Evolutionary conservation across 1,140 invertebrate species (phyloP).

Genomic region (Acromyrmex echinatior): DNA sequence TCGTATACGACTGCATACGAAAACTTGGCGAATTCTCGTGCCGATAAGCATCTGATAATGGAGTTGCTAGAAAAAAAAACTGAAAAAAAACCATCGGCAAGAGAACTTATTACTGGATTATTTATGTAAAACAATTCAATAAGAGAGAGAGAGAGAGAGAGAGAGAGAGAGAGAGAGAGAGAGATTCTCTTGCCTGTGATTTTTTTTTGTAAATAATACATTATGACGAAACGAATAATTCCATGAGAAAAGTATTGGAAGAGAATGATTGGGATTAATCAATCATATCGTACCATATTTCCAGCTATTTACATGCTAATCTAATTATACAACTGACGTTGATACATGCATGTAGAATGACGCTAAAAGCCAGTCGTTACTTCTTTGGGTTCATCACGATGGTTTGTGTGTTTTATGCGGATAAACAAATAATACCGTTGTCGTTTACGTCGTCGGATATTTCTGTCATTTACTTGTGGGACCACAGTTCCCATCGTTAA

Average conservation of each 20-base stretch:
- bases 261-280: background rate
- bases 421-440: slow-evolving; percentile 37
- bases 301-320: background rate
- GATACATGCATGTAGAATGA: background rate
- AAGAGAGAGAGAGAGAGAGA: no score
- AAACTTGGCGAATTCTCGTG: slow-evolving; percentile 2
- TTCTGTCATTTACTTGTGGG: slow-evolving; percentile 18
- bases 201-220: no score
- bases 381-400: background rate
- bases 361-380: slow-evolving; percentile 3
- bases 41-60: slow-evolving; percentile 14
- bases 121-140: background rate
- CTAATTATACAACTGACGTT: slow-evolving; percentile 30
- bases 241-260: background rate
- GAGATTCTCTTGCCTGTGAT: no score
- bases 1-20: background rate
- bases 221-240: background rate
- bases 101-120: background rate
- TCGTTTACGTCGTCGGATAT: slow-evolving; percentile 6
- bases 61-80: background rate
- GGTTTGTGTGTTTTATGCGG: background rate
- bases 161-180: no score
- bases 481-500: slow-evolving; percentile 23
- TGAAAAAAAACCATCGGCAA: background rate
- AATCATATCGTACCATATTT: background rate